phyloP scores from a whole-genome alignment of 1,140 invertebrate genomes.

The Arctopsyche grandis region DNA sequence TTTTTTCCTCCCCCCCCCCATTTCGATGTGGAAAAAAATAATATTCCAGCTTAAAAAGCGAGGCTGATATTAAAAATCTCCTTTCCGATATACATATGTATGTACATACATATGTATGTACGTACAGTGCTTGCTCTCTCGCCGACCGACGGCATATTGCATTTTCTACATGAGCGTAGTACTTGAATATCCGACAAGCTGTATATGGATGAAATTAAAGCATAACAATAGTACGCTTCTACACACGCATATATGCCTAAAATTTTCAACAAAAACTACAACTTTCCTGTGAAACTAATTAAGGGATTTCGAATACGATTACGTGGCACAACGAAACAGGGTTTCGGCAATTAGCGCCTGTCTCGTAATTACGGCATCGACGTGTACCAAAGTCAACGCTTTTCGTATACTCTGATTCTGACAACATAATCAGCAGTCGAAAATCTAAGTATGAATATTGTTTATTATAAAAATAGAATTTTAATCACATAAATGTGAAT shows the following conservation, averaged over 20 bases:
- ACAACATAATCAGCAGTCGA: too few relatives aligned
- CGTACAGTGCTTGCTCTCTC: constrained; percentile 9
- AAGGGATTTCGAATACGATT: neutral
- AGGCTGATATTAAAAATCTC: constrained; percentile 25
- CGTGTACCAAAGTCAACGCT: neutral
- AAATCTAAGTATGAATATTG: too few relatives aligned
- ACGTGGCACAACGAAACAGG: neutral
- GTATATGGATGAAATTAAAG: constrained; percentile 2
- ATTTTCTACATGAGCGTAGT: neutral
- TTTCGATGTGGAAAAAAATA: neutral
- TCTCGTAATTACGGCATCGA: constrained; percentile 17
- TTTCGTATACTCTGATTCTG: too few relatives aligned
- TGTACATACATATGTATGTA: too few relatives aligned
- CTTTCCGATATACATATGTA: neutral
- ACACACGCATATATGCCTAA: too few relatives aligned
- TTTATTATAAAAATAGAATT: too few relatives aligned
- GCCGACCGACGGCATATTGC: constrained; percentile 15
- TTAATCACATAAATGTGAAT: too few relatives aligned
- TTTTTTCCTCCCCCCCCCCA: neutral
- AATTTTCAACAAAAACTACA: neutral
- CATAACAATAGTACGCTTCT: too few relatives aligned
- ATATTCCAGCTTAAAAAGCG: constrained; percentile 17
- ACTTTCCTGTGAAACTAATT: neutral
- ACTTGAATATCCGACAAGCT: neutral
- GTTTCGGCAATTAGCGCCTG: constrained; percentile 1